Percentiles rank a stretch among this genome's conserved stretches.
Conservation (phyloP, 2,888 invertebrate genomes). For the Heliconius ismenius region DNA sequence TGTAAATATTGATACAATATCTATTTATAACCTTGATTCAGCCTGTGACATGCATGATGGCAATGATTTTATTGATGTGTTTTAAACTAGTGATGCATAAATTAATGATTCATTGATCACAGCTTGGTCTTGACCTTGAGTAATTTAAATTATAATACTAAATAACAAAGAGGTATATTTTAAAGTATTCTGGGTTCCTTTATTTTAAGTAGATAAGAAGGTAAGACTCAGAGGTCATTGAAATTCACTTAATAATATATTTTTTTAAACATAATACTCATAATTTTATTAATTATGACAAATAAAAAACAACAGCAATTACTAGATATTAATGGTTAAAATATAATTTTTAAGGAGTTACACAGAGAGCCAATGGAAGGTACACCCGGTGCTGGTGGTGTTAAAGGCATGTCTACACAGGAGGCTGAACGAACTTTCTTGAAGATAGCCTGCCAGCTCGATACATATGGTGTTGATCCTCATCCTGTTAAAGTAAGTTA, state of each 20-base stretch:
- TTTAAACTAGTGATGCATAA: slow-evolving; percentile 25
- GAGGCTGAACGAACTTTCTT: slow-evolving; percentile 95
- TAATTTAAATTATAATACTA: background rate
- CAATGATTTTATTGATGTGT: slow-evolving; percentile 18
- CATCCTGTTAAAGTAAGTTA: slow-evolving; percentile 94
- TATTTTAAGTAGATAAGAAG: too few relatives aligned
- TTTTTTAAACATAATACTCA: background rate
- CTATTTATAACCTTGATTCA: slow-evolving; percentile 8
- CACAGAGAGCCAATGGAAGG: slow-evolving; percentile 88
- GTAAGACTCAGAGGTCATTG: too few relatives aligned
- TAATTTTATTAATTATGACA: too few relatives aligned
- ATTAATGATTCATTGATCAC: slow-evolving; percentile 6
- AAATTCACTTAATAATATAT: too few relatives aligned
- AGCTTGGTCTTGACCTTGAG: slow-evolving; percentile 1
- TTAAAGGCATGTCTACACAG: slow-evolving; percentile 92
- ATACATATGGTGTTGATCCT: slow-evolving; percentile 98
- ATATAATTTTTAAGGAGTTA: slow-evolving; percentile 58
- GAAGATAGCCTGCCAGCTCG: slow-evolving; percentile 93
- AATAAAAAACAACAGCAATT: background rate
- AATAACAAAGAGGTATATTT: background rate
- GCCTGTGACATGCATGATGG: slow-evolving; percentile 3
- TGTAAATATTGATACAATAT: background rate
- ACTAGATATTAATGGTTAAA: background rate
- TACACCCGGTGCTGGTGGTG: slow-evolving; percentile 83
- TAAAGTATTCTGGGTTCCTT: background rate